phyloP scores from a whole-genome alignment of 2,888 invertebrate genomes.

The Synanthedon andrenaeformis region DNA sequence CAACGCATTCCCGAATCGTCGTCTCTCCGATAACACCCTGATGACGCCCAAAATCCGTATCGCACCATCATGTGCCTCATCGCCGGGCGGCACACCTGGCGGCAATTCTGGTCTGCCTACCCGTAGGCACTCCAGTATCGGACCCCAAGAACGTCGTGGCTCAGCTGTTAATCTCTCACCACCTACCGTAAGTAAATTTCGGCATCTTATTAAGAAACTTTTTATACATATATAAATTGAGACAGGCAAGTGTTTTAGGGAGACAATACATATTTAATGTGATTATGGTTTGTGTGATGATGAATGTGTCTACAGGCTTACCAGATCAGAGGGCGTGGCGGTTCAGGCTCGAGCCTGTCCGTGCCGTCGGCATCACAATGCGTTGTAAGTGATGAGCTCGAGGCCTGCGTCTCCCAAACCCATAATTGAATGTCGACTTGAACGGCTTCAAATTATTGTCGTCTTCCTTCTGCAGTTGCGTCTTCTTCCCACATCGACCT shows the following conservation, averaged over 20 bases:
- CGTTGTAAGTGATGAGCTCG: constrained; percentile 72
- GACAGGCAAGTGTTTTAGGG: background rate
- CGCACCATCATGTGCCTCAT: constrained; percentile 89
- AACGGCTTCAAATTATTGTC: constrained; percentile 31
- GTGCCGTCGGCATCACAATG: constrained; percentile 81
- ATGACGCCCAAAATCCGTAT: constrained; percentile 92
- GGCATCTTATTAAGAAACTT: background rate
- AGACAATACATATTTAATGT: constrained; percentile 1
- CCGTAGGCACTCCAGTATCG: constrained; percentile 91
- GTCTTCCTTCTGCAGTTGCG: constrained; percentile 45
- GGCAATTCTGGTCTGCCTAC: constrained; percentile 84
- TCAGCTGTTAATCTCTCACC: constrained; percentile 89
- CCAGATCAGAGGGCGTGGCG: constrained; percentile 75
- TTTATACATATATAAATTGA: background rate
- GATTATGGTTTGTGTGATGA: constrained; percentile 34
- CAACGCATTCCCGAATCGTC: constrained; percentile 84
- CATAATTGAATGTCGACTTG: constrained; percentile 46
- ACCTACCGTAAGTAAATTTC: constrained; percentile 79
- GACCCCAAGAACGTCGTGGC: constrained; percentile 87
- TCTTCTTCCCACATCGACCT: constrained; percentile 49
- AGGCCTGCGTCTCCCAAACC: constrained; percentile 40
- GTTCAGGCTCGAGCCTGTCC: constrained; percentile 85
- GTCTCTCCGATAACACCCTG: constrained; percentile 91
- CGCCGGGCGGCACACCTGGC: constrained; percentile 78
- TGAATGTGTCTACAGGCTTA: constrained; percentile 68